Conservation (phyloP, 2,797 vertebrate genomes). For the Hypotaenidia okinawae region DNA sequence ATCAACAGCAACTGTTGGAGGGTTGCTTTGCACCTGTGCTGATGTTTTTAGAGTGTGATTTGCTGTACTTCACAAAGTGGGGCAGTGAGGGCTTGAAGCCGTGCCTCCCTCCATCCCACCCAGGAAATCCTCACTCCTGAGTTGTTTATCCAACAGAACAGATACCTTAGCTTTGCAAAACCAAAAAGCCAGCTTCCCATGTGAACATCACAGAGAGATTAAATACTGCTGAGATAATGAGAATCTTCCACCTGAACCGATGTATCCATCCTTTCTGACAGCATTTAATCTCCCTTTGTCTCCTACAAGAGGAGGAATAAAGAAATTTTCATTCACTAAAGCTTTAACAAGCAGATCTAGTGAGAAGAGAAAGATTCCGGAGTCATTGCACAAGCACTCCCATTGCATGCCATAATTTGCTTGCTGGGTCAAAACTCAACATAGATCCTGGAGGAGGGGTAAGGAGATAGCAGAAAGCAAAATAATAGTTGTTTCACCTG, state of each 20-base stretch:
- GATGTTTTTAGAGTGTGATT: background rate
- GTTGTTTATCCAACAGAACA: background rate
- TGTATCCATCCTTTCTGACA: background rate
- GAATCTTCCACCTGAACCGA: background rate
- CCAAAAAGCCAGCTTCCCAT: background rate
- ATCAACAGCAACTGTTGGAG: background rate
- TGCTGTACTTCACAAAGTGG: background rate
- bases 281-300: background rate
- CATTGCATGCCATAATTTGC: fast-evolving
- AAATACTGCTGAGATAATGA: background rate
- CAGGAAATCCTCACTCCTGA: background rate
- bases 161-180: background rate
- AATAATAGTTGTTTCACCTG: background rate
- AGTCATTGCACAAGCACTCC: background rate
- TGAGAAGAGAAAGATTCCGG: background rate
- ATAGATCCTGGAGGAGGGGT: background rate
- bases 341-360: background rate
- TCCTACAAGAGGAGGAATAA: background rate
- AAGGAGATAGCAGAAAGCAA: background rate
- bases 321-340: background rate
- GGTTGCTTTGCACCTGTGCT: background rate
- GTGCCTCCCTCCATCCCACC: background rate
- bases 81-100: background rate
- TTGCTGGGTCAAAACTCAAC: background rate
- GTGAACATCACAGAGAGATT: background rate